Evolutionary conservation across 2,113 vertebrate genomes (phyloP), one percentile per base, ranked within the genome.

Genomic region (Nettapus auritus): DNA sequence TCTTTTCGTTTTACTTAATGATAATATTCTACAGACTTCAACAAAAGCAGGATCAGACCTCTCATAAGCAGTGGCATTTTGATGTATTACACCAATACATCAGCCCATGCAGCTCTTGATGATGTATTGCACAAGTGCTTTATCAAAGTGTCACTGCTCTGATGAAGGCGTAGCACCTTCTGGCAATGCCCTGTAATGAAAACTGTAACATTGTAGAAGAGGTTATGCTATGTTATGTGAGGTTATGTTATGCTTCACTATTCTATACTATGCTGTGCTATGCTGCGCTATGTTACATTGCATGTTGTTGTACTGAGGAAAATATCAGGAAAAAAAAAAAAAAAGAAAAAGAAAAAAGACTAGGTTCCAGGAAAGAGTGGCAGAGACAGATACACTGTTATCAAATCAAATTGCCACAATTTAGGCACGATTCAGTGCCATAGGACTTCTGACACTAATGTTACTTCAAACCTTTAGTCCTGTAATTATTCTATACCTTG

Each of bases 31-130:
- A 55, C 50, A 88, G 42, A 40, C 12, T 92, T 86, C 48, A 63
- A 60, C 20, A 81, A 68, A 44, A 88, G 25, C 68, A 71, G 84
- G 34, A 96, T 91, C 81, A 93, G 90, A 71, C 74, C 63, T 80
- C 75, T 94, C 73, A 75, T n/a, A 69, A 82, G 38, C 52, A 62
- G 79, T 96, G 94, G 73, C 93, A 89, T 76, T 96, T 96, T 97
- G 96, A 97, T 97, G 53, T 94, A 97, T 96, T 95, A 26, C 48
- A 89, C 78, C 74, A 94, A 96, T 97, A 92, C 82, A 95, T 97
- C 94, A 97, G 71, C 75, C 64, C 50, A 31, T 89, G 82, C 77
- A 92, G 86, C 44, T 92, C 94, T 90, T 84, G 86, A 91, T 91
- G 88, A 96, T 91, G 63, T 77, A 95, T 96, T 91, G 95, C 82